Conservation (phyloP, 2,888 invertebrate species). For the Leuctra nigra region DNA sequence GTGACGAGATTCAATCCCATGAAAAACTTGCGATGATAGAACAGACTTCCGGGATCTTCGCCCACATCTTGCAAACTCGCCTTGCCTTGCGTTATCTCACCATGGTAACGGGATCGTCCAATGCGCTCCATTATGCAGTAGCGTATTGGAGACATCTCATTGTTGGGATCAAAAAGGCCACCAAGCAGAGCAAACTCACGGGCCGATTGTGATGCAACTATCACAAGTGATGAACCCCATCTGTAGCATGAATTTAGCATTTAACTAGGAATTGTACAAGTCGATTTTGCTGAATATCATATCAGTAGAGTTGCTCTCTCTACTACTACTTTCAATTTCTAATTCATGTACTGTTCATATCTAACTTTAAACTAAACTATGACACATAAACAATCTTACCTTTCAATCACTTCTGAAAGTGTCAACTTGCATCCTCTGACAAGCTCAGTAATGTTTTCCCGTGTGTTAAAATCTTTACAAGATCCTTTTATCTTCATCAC, state of each 20-base stretch:
- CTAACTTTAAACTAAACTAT: too few relatives aligned
- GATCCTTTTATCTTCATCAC: slow-evolving; percentile 53
- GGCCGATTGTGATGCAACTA: slow-evolving; percentile 60
- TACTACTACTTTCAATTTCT: background rate
- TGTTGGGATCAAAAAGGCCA: slow-evolving; percentile 34
- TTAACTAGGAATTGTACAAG: background rate
- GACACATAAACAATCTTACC: slow-evolving; percentile 36
- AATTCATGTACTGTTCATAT: slow-evolving; percentile 4
- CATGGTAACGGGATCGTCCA: slow-evolving; percentile 60
- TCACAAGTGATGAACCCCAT: slow-evolving; percentile 56
- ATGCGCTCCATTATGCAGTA: slow-evolving; percentile 69
- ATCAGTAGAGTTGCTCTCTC: background rate
- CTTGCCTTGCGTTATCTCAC: slow-evolving; percentile 61
- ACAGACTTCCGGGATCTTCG: slow-evolving; percentile 55
- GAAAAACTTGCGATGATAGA: slow-evolving; percentile 58
- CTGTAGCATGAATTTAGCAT: slow-evolving; percentile 36
- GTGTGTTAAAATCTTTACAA: slow-evolving; percentile 53
- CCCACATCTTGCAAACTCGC: slow-evolving; percentile 47
- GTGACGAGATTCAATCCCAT: slow-evolving; percentile 50
- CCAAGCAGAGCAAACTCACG: slow-evolving; percentile 53
- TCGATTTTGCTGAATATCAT: background rate
- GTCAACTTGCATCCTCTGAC: slow-evolving; percentile 39
- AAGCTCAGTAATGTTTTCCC: slow-evolving; percentile 45
- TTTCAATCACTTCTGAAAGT: slow-evolving; percentile 44
- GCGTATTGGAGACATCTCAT: slow-evolving; percentile 48